Evolutionary conservation across 2,797 vertebrate genomes (phyloP).

Genomic region (Alca torda): DNA sequence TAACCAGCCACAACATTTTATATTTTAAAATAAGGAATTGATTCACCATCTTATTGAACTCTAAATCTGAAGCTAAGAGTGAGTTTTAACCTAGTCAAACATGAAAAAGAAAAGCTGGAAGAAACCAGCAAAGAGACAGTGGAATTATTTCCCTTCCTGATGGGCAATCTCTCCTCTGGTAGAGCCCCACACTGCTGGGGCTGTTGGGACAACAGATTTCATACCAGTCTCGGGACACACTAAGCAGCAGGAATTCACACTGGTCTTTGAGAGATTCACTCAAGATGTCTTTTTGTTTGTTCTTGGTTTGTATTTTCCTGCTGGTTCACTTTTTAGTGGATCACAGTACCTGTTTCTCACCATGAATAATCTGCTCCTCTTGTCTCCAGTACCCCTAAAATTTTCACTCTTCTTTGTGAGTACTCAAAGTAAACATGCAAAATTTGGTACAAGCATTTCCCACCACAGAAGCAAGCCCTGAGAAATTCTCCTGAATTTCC

Average conservation of each 20-base stretch:
- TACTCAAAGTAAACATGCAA: background rate
- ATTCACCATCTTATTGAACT: background rate
- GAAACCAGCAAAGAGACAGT: background rate
- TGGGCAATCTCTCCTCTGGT: background rate
- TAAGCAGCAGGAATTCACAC: background rate
- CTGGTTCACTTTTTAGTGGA: background rate
- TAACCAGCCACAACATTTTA: background rate
- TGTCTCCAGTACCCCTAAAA: background rate
- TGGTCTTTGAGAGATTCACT: background rate
- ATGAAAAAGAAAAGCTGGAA: background rate
- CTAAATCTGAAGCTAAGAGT: background rate
- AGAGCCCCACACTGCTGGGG: background rate
- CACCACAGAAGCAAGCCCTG: background rate
- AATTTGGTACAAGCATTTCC: background rate
- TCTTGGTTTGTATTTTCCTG: background rate
- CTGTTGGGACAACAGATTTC: background rate
- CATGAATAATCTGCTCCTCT: background rate
- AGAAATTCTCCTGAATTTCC: constrained; percentile 10
- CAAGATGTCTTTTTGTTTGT: background rate
- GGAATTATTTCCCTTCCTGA: background rate
- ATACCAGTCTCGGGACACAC: background rate
- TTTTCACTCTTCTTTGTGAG: background rate
- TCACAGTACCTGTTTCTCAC: background rate
- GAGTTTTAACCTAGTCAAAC: background rate
- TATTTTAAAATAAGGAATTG: background rate